Percentiles rank a stretch among this genome's conserved stretches.
Evolutionary conservation across 2,888 invertebrate species (phyloP).

Genomic region (Ceraclea dissimilis): DNA sequence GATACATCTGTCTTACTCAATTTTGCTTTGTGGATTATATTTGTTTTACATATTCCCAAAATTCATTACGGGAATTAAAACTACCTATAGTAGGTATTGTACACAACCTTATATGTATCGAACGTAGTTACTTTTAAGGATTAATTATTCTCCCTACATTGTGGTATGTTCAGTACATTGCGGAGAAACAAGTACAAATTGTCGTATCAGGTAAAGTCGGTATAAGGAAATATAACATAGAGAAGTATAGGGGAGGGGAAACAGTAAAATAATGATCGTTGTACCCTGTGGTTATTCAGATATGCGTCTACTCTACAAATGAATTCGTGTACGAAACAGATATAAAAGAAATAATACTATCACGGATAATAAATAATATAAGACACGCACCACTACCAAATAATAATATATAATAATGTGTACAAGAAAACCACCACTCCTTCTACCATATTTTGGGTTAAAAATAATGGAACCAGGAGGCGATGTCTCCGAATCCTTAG

Average conservation of each 20-base stretch:
- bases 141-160: no score
- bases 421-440: constrained; percentile 6
- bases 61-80: no score
- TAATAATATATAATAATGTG: background rate
- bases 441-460: background rate
- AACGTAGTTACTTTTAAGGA: no score
- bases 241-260: background rate
- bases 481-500: constrained; percentile 15
- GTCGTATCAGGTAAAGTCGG: background rate
- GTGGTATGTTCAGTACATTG: no score
- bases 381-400: constrained; percentile 18
- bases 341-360: constrained; percentile 21
- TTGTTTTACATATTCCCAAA: no score
- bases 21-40: no score
- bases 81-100: no score
- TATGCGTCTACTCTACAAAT: constrained; percentile 19
- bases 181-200: background rate
- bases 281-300: constrained; percentile 15
- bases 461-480: constrained; percentile 21
- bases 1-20: no score
- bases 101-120: no score
- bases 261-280: constrained; percentile 12
- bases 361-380: constrained; percentile 25
- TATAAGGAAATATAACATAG: no score
- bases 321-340: constrained; percentile 25